phyloP scores from a whole-genome alignment of 2,797 vertebrate species.

The Melanotaenia parkinsoni region DNA sequence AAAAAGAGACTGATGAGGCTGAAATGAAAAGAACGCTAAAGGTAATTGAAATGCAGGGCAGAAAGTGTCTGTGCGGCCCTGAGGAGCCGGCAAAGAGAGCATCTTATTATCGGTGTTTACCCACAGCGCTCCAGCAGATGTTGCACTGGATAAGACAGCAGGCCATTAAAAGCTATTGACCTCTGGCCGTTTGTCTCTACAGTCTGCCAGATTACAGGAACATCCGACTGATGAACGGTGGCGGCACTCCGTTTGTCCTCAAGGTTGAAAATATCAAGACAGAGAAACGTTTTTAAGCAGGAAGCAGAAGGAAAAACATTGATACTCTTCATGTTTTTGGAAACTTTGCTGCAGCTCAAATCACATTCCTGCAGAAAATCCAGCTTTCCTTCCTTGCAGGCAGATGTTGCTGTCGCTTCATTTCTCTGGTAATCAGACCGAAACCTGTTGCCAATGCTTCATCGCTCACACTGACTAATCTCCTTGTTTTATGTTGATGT shows the following conservation, averaged over 20 bases:
- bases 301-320: too few species aligned
- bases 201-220: constrained; percentile 23
- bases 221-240: neutral
- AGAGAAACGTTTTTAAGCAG: neutral
- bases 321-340: neutral
- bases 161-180: constrained; percentile 21
- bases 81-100: neutral
- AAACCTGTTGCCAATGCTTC: neutral
- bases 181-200: constrained; percentile 25
- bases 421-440: neutral
- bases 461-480: neutral
- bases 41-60: neutral
- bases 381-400: neutral
- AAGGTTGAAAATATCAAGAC: neutral
- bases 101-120: constrained; percentile 24
- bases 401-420: neutral
- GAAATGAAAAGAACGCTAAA: neutral
- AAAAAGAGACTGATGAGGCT: neutral
- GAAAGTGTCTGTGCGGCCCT: neutral
- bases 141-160: constrained; percentile 20
- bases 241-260: neutral
- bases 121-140: constrained; percentile 34
- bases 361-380: neutral
- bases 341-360: neutral
- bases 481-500: neutral